A percentile compares a stretch with the other conserved stretches of the same genome.
Evolutionary conservation across 2,113 vertebrate genomes (phyloP).

Genomic region (Piaya cayana): DNA sequence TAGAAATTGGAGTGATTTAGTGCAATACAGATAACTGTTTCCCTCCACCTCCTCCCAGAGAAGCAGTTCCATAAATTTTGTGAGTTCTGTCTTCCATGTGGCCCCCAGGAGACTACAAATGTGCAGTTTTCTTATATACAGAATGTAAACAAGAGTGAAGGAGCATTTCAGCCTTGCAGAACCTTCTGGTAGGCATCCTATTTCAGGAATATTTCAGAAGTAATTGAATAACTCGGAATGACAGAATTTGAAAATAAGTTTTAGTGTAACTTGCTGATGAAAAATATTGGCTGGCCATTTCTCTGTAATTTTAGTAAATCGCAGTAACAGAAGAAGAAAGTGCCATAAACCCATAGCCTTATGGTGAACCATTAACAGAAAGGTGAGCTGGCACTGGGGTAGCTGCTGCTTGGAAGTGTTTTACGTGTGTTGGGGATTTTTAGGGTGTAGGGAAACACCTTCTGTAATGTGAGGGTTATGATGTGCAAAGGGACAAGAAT

Average conservation of each 20-base stretch:
- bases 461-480: neutral
- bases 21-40: neutral
- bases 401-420: neutral
- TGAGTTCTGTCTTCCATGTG: neutral
- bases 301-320: neutral
- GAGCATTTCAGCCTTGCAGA: neutral
- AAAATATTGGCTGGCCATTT: neutral
- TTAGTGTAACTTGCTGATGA: neutral
- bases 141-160: neutral
- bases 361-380: neutral
- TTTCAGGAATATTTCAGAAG: neutral
- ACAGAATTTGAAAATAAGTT: neutral
- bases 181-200: neutral
- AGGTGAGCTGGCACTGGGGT: rapidly evolving
- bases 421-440: neutral
- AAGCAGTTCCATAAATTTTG: neutral
- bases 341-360: neutral
- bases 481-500: neutral
- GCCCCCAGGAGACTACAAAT: neutral
- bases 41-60: neutral
- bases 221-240: neutral
- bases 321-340: neutral
- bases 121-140: neutral
- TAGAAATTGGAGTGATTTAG: neutral
- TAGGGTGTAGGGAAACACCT: neutral